Conservation (phyloP, 2,888 invertebrate species). For the Ophioninae sp. region DNA sequence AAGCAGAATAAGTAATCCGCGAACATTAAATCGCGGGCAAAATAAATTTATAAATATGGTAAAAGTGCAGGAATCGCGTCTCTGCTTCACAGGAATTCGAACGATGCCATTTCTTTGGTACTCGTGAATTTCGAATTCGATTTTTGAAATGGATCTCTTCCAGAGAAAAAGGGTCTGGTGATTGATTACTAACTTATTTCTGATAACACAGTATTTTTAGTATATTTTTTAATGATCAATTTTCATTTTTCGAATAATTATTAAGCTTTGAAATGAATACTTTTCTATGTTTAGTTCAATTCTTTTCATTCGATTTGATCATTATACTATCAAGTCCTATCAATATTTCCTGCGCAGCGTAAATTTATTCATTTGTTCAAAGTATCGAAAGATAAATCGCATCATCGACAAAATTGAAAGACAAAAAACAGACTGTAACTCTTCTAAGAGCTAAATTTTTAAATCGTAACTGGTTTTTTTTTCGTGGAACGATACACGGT, state of each 20-base stretch:
- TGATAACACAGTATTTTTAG: not conserved
- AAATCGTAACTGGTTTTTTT: not conserved
- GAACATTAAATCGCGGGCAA: conserved; percentile 24
- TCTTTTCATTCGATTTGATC: no score
- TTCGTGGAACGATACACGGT: not conserved
- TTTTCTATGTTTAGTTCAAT: no score
- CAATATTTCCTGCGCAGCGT: not conserved
- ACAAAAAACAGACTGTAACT: not conserved
- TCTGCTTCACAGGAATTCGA: not conserved
- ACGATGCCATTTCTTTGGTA: not conserved
- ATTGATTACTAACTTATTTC: not conserved
- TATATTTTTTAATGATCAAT: no score
- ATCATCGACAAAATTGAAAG: not conserved
- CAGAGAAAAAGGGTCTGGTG: not conserved
- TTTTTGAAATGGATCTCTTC: not conserved
- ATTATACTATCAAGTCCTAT: not conserved
- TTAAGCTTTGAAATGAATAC: no score
- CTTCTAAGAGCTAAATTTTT: not conserved
- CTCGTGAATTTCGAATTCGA: not conserved
- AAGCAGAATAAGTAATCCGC: conserved; percentile 15
- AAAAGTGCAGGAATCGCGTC: not conserved
- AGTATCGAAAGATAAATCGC: not conserved
- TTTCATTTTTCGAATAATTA: no score
- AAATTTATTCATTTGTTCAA: not conserved
- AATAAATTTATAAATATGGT: conserved; percentile 64